Conservation (phyloP, 2,888 invertebrate genomes). For the Lasioglossum calceatum region DNA sequence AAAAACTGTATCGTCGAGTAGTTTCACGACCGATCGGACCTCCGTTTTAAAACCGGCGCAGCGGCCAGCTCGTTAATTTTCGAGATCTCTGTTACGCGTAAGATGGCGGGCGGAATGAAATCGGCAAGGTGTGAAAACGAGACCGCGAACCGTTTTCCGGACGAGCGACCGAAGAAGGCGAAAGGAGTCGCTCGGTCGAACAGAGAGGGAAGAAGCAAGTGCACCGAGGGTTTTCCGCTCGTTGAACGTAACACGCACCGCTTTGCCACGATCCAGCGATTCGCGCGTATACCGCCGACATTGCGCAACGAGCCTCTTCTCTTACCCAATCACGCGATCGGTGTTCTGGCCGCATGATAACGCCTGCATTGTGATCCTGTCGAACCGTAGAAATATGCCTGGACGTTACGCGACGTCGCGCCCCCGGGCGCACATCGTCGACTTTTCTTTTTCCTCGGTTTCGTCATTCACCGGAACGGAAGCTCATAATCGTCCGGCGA, state of each 20-base stretch:
- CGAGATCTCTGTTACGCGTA: neutral
- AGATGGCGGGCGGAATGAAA: slow-evolving; percentile 20
- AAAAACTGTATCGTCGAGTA: slow-evolving; percentile 17
- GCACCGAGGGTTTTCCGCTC: slow-evolving; percentile 78
- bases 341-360: slow-evolving; percentile 68
- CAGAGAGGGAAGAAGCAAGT: slow-evolving; percentile 53
- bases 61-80: neutral
- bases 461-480: slow-evolving; percentile 42
- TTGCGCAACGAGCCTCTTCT: slow-evolving; percentile 75
- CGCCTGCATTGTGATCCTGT: slow-evolving; percentile 68
- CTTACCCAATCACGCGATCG: slow-evolving; percentile 72
- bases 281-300: slow-evolving; percentile 71
- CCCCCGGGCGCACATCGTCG: neutral
- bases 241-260: slow-evolving; percentile 80
- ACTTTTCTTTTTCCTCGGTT: slow-evolving; percentile 39
- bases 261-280: slow-evolving; percentile 79
- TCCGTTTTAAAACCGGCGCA: neutral
- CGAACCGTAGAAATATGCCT: slow-evolving; percentile 44
- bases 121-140: slow-evolving; percentile 70
- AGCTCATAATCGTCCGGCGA: slow-evolving; percentile 20
- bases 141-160: slow-evolving; percentile 68
- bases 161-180: slow-evolving; percentile 71
- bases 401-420: slow-evolving; percentile 28
- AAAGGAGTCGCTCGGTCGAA: slow-evolving; percentile 46
- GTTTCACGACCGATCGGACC: slow-evolving; percentile 10